These are phyloP conservation scores for Polydesmus complanatus DNA, from an alignment of 2,888 invertebrate species.

Conservation along the genomic window DNA sequence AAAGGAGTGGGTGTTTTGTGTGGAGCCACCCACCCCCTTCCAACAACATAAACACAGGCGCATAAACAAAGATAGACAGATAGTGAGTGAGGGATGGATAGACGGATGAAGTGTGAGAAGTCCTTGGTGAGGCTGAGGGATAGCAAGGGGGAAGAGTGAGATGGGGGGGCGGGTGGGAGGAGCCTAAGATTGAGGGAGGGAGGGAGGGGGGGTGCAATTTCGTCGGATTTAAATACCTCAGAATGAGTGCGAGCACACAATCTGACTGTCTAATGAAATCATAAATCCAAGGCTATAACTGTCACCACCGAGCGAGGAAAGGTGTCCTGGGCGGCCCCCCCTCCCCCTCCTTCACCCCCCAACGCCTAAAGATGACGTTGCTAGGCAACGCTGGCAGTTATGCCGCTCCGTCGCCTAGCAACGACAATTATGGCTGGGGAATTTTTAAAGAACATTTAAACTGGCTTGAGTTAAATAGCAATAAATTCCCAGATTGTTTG, in stretches of 20 bases:
- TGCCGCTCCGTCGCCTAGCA: slow-evolving; percentile 12
- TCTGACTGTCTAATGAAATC: slow-evolving; percentile 17
- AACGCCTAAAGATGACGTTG: slow-evolving; percentile 12
- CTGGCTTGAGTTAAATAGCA: slow-evolving; percentile 15
- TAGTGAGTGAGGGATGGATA: background rate
- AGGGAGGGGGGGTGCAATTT: slow-evolving; percentile 9
- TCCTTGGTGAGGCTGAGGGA: slow-evolving; percentile 1
- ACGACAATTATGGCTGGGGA: slow-evolving; percentile 15
- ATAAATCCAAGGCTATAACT: slow-evolving; percentile 16
- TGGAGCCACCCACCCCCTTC: too few relatives aligned
- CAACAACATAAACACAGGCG: background rate
- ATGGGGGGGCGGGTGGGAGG: background rate
- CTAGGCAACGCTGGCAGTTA: slow-evolving; percentile 15
- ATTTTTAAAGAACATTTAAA: slow-evolving; percentile 16
- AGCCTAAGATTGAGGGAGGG: background rate
- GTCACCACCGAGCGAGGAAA: slow-evolving; percentile 15
- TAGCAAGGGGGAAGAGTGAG: slow-evolving; percentile 1
- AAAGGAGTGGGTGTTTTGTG: too few relatives aligned
- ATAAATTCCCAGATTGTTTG: slow-evolving; percentile 17
- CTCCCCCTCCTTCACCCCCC: too few relatives aligned
- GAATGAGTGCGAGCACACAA: slow-evolving; percentile 15
- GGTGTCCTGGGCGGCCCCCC: slow-evolving; percentile 12
- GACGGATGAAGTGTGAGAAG: background rate
- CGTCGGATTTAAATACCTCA: slow-evolving; percentile 15
- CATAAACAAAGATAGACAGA: background rate